Percentiles rank a stretch among this genome's conserved stretches.
Evolutionary conservation across 2,797 vertebrate species (phyloP).

Genomic region (Rhodeus uyekii): DNA sequence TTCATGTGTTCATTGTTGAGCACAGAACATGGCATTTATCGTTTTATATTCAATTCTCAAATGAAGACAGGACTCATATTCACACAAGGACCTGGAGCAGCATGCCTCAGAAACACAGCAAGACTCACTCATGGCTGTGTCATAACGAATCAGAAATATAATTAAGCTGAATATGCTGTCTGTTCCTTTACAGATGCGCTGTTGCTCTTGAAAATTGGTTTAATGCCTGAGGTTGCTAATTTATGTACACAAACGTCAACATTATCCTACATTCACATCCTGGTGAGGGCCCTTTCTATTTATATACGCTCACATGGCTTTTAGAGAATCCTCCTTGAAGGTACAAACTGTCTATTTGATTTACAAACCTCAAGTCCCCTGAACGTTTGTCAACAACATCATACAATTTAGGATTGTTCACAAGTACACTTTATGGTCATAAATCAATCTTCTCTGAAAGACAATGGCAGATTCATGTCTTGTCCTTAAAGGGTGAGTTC

Average conservation of each 20-base stretch:
- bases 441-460: background rate
- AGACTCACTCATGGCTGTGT: conserved; percentile 37
- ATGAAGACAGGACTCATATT: conserved; percentile 26
- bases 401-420: background rate
- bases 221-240: conserved; percentile 21
- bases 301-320: background rate
- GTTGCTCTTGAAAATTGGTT: conserved; percentile 22
- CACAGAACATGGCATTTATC: conserved; percentile 19
- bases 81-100: background rate
- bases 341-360: background rate
- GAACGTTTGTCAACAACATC: background rate
- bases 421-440: background rate
- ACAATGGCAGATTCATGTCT: background rate
- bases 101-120: conserved; percentile 4
- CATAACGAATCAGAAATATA: conserved; percentile 44
- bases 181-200: conserved; percentile 35
- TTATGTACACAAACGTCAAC: conserved; percentile 20
- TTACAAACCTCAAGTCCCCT: background rate
- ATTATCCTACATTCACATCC: conserved; percentile 12
- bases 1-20: conserved; percentile 10
- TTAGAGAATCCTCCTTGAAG: background rate
- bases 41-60: conserved; percentile 12
- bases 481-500: background rate
- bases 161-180: conserved; percentile 47
- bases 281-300: conserved; percentile 16